A percentile compares a stretch with the other conserved stretches of the same genome.
Evolutionary conservation across 2,113 vertebrate species (phyloP).

Genomic region (Cyprinodon variegatus): DNA sequence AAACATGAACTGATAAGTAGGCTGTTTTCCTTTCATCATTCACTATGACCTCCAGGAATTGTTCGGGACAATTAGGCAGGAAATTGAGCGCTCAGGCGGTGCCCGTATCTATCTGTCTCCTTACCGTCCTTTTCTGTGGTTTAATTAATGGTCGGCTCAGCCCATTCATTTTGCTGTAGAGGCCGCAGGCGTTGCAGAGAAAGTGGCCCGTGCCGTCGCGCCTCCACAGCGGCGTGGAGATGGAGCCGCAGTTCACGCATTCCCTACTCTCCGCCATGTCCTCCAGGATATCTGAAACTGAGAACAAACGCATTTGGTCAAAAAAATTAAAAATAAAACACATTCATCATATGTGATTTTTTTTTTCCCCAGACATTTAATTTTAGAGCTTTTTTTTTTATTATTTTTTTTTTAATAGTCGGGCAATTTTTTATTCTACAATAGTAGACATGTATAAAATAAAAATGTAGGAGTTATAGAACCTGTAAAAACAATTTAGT

Average conservation of each 20-base stretch:
- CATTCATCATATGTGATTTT: not conserved
- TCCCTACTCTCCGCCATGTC: constrained; percentile 94
- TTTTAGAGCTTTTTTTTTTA: not conserved
- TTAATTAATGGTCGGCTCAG: constrained; percentile 98
- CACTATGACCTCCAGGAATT: constrained; percentile 45
- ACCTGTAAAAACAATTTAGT: too few relatives aligned
- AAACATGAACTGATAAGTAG: not conserved
- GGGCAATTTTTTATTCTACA: not conserved
- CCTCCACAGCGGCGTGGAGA: constrained; percentile 98
- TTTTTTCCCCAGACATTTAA: not conserved
- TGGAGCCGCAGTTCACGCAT: constrained; percentile 98
- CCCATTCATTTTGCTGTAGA: constrained; percentile 99
- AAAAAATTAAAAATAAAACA: not conserved
- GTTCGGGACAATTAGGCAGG: constrained; percentile 62
- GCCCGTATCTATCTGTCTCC: constrained; percentile 38
- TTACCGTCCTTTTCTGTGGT: constrained; percentile 97
- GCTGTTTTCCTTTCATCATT: not conserved
- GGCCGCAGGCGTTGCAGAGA: constrained; percentile 98
- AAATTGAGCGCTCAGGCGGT: constrained; percentile 60
- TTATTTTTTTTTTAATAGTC: not conserved
- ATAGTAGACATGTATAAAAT: too few relatives aligned
- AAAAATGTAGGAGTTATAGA: too few relatives aligned
- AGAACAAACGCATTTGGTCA: not conserved
- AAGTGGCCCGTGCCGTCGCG: constrained; percentile 98
- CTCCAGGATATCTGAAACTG: constrained; percentile 88